phyloP scores from a whole-genome alignment of 1,140 invertebrate genomes.

The Formica selysi region DNA sequence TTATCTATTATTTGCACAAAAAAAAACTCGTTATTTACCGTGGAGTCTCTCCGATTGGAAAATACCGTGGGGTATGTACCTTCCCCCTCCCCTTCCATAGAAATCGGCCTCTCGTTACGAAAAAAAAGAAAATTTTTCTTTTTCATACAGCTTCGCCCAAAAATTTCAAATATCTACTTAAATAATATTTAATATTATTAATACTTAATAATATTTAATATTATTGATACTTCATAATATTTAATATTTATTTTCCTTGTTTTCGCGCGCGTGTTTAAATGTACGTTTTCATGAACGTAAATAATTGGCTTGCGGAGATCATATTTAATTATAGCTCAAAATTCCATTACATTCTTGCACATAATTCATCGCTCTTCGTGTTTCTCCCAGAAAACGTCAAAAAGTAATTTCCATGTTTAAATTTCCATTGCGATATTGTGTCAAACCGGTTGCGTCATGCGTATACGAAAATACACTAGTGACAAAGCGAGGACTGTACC shows the following conservation, averaged over 20 bases:
- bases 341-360: not conserved
- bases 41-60: slow-evolving; percentile 45
- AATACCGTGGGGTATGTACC: slow-evolving; percentile 49
- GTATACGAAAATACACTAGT: slow-evolving; percentile 24
- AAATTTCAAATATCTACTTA: too few species aligned
- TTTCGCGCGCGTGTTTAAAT: not conserved
- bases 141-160: not conserved
- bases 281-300: not conserved
- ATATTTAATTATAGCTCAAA: not conserved
- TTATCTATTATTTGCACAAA: slow-evolving; percentile 55
- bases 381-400: not conserved
- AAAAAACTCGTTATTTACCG: slow-evolving; percentile 36
- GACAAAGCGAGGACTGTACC: slow-evolving; percentile 13
- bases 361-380: not conserved
- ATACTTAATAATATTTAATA: too few species aligned
- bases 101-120: not conserved
- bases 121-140: slow-evolving; percentile 25
- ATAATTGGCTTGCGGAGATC: not conserved
- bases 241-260: not conserved
- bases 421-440: slow-evolving; percentile 12
- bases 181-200: too few species aligned
- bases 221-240: too few species aligned
- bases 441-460: slow-evolving; percentile 30
- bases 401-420: slow-evolving; percentile 14
- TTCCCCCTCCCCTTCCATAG: too few species aligned